Conservation (phyloP, 1,140 invertebrate species). For the Drosophila biarmipes region DNA sequence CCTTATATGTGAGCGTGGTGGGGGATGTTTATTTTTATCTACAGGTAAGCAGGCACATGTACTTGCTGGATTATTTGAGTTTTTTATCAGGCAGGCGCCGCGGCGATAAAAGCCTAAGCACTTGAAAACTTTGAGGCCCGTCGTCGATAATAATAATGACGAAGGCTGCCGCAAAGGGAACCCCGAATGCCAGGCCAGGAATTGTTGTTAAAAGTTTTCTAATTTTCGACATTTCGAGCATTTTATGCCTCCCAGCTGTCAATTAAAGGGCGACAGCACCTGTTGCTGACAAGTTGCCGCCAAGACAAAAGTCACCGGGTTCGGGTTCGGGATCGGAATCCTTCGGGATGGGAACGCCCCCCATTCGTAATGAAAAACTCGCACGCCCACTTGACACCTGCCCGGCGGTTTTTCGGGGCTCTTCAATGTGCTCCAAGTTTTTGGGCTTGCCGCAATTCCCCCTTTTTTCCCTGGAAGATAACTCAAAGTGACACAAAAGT, state of each 20-base stretch:
- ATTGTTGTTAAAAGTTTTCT: conserved; percentile 83
- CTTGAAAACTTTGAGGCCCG: conserved; percentile 59
- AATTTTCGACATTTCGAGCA: conserved; percentile 81
- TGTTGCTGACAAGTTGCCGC: conserved; percentile 66
- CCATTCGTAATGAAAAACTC: neutral
- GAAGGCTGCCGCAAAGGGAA: conserved; percentile 23
- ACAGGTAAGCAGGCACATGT: conserved; percentile 70
- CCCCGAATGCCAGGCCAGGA: neutral
- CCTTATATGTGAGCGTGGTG: conserved; percentile 47
- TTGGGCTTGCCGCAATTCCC: conserved; percentile 5
- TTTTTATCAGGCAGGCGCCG: conserved; percentile 64
- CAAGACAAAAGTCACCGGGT: conserved; percentile 34
- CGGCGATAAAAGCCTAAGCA: conserved; percentile 79
- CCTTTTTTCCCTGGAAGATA: conserved; percentile 19
- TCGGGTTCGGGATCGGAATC: neutral
- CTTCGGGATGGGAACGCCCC: neutral
- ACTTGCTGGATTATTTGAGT: conserved; percentile 74
- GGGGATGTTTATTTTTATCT: conserved; percentile 72
- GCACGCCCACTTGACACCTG: conserved; percentile 72
- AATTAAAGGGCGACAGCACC: conserved; percentile 78
- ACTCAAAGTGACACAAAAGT: conserved; percentile 68
- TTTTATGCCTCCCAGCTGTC: conserved; percentile 80
- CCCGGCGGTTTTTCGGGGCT: conserved; percentile 8
- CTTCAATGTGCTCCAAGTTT: conserved; percentile 14
- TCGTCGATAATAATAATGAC: conserved; percentile 71